Evolutionary conservation across 2,797 vertebrate genomes (phyloP).

Genomic region (Leuciscus waleckii): DNA sequence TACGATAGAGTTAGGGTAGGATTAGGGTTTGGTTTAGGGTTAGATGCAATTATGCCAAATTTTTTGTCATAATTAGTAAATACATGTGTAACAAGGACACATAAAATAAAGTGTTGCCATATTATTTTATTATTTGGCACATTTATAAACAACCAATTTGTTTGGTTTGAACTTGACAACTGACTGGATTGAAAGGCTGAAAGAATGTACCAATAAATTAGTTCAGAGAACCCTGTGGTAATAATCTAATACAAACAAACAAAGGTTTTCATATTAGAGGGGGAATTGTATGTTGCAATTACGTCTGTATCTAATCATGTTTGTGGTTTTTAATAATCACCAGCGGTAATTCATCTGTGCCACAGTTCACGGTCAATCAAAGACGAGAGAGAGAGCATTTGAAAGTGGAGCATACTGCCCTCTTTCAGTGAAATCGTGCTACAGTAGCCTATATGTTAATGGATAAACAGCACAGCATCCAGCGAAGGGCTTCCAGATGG

Average conservation of each 20-base stretch:
- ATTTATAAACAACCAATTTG: neutral
- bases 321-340: conserved; percentile 4
- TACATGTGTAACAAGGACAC: too few species aligned
- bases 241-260: neutral
- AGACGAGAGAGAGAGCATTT: neutral
- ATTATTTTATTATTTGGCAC: conserved; percentile 3
- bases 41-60: too few species aligned
- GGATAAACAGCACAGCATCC: conserved; percentile 8
- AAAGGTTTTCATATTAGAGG: neutral
- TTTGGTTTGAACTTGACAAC: too few species aligned
- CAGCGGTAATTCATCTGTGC: neutral
- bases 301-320: neutral
- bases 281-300: neutral
- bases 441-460: neutral
- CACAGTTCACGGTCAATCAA: neutral
- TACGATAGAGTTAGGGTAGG: too few species aligned
- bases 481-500: conserved; percentile 6
- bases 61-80: too few species aligned
- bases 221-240: neutral
- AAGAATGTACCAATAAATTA: neutral
- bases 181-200: neutral
- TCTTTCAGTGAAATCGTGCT: conserved; percentile 14
- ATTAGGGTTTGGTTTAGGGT: too few species aligned
- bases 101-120: neutral
- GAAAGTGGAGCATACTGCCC: conserved; percentile 23